These are phyloP conservation scores for Hemistola chrysoprasaria DNA, from an alignment of 2,888 invertebrate genomes.

Conservation along the genomic window DNA sequence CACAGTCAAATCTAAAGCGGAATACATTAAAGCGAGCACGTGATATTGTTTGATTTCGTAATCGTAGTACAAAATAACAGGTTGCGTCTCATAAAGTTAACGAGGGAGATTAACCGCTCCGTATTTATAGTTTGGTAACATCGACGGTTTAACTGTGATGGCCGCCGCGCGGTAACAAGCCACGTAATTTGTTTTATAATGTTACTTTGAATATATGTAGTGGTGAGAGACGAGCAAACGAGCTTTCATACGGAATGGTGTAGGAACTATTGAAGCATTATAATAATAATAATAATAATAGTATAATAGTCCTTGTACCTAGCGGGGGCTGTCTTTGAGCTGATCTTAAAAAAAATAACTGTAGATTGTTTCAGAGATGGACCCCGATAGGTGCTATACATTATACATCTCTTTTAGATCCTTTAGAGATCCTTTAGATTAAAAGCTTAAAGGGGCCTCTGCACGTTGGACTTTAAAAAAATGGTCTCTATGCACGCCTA, in stretches of 20 bases:
- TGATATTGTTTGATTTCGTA: conserved; percentile 76
- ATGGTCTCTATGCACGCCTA: too few species aligned
- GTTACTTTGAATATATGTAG: conserved; percentile 13
- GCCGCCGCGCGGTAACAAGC: conserved; percentile 17
- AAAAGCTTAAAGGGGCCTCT: too few species aligned
- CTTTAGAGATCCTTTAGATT: too few species aligned
- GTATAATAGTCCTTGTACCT: too few species aligned
- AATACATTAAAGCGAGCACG: conserved; percentile 55
- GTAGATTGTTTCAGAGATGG: too few species aligned
- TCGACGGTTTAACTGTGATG: conserved; percentile 12
- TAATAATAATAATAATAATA: too few species aligned
- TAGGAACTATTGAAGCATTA: too few species aligned
- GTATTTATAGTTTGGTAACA: conserved; percentile 40
- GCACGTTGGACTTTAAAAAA: too few species aligned
- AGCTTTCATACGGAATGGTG: conserved; percentile 9
- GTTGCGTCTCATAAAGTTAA: conserved; percentile 61
- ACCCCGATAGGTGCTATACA: too few species aligned
- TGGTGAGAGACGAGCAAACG: conserved; percentile 30
- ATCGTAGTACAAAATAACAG: conserved; percentile 68
- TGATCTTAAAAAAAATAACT: too few species aligned
- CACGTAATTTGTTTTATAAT: conserved; percentile 20
- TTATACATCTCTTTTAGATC: too few species aligned
- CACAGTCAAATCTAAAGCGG: conserved; percentile 23
- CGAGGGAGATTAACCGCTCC: conserved; percentile 51
- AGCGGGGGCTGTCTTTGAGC: too few species aligned